These are phyloP conservation scores for Chromis chromis DNA, from an alignment of 2,797 vertebrate genomes.

Conservation along the genomic window DNA sequence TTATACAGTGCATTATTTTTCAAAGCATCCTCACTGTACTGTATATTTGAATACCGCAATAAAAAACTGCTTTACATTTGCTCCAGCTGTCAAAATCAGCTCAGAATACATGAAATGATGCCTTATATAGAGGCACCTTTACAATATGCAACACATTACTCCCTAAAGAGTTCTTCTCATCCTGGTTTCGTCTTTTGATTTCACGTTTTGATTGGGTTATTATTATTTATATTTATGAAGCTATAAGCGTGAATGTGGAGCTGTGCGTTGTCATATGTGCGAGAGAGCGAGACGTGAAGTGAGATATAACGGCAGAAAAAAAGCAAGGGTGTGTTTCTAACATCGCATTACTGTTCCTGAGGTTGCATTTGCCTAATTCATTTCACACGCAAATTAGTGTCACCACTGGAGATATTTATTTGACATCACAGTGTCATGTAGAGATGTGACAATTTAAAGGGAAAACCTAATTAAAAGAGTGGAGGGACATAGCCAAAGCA, in stretches of 20 bases:
- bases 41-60: neutral
- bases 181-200: neutral
- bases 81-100: neutral
- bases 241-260: neutral
- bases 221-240: neutral
- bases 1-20: too few relatives aligned
- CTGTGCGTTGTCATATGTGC: slow-evolving; percentile 1
- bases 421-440: slow-evolving; percentile 19
- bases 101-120: neutral
- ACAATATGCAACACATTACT: neutral
- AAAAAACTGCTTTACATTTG: neutral
- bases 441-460: too few relatives aligned
- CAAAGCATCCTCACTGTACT: too few relatives aligned
- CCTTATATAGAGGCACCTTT: neutral
- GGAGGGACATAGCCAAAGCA: too few relatives aligned
- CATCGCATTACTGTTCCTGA: slow-evolving; percentile 30
- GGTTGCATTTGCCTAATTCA: slow-evolving; percentile 40
- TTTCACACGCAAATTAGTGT: slow-evolving; percentile 51
- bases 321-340: slow-evolving; percentile 31
- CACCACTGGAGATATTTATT: slow-evolving; percentile 34
- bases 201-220: neutral
- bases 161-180: neutral
- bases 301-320: neutral
- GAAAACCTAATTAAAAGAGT: too few relatives aligned
- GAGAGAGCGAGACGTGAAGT: neutral